A percentile compares a stretch with the other conserved stretches of the same genome.
Evolutionary conservation across 2,113 vertebrate genomes (phyloP).

Genomic region (Camelus dromedarius): DNA sequence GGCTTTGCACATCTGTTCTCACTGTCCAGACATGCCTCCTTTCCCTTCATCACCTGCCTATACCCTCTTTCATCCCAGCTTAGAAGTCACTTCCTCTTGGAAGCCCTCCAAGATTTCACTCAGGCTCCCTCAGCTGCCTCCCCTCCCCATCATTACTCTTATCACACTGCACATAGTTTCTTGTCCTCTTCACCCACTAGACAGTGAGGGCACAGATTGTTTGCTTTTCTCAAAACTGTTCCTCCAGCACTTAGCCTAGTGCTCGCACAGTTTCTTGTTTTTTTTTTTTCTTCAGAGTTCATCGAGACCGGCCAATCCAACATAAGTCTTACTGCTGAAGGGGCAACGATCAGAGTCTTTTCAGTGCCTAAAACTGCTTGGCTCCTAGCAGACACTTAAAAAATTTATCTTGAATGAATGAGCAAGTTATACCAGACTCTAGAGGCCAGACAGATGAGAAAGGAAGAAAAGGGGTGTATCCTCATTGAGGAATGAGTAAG

Average conservation of each 20-base stretch:
- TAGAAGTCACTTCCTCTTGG: neutral
- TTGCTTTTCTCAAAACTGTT: neutral
- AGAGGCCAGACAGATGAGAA: neutral
- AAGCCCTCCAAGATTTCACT: neutral
- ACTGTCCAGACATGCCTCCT: neutral
- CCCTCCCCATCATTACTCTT: no score
- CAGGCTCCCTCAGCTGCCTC: neutral
- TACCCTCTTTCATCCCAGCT: neutral
- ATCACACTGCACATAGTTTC: neutral
- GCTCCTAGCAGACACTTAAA: neutral
- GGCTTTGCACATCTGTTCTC: neutral
- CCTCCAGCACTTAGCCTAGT: neutral
- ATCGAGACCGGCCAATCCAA: neutral
- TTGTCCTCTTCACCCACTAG: no score
- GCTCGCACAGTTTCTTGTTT: no score
- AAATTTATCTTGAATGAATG: neutral
- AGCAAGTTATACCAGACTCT: neutral
- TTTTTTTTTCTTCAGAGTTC: neutral
- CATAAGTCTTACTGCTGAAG: no score
- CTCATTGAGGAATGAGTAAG: neutral
- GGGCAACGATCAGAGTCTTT: neutral
- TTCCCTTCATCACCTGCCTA: neutral
- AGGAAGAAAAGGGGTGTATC: rapidly evolving
- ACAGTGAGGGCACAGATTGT: neutral
- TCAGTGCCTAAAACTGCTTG: neutral